These are phyloP conservation scores for Vidua chalybeata DNA, from an alignment of 2,113 vertebrate species.

Conservation along the genomic window DNA sequence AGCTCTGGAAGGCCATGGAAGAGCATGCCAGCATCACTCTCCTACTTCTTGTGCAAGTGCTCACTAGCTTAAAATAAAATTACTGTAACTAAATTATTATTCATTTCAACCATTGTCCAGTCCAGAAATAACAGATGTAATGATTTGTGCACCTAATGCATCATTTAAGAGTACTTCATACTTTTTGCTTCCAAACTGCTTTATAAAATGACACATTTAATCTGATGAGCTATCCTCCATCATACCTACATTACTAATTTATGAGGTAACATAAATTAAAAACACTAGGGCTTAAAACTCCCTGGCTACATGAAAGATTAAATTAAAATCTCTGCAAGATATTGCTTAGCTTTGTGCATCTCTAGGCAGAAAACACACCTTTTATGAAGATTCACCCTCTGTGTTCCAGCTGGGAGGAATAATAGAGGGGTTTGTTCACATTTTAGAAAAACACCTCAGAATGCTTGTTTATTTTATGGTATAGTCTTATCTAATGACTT, in stretches of 20 bases:
- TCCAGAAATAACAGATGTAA: slow-evolving; percentile 42
- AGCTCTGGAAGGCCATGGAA: background rate
- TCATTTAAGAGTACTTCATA: background rate
- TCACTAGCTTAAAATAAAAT: slow-evolving; percentile 40
- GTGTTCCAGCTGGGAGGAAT: background rate
- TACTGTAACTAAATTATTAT: slow-evolving; percentile 44
- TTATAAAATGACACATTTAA: slow-evolving; percentile 31
- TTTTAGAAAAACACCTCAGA: background rate
- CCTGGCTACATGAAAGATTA: slow-evolving; percentile 13
- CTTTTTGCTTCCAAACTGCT: slow-evolving; percentile 32
- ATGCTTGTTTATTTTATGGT: background rate
- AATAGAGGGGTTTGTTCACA: background rate
- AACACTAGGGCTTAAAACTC: slow-evolving; percentile 35
- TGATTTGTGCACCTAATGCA: slow-evolving; percentile 37
- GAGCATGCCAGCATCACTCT: background rate
- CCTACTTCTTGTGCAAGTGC: background rate
- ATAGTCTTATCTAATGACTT: background rate
- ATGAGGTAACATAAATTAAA: slow-evolving; percentile 67
- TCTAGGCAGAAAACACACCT: background rate
- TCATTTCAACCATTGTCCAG: slow-evolving; percentile 12
- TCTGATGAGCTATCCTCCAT: slow-evolving; percentile 45
- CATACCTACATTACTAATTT: slow-evolving; percentile 64
- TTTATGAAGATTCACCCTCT: background rate
- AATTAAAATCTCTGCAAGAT: background rate
- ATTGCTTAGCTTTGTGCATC: background rate